A percentile compares a stretch with the other conserved stretches of the same genome.
These are phyloP conservation scores for Polylopha cassiicola DNA, from an alignment of 2,888 invertebrate species.

Conservation along the genomic window DNA sequence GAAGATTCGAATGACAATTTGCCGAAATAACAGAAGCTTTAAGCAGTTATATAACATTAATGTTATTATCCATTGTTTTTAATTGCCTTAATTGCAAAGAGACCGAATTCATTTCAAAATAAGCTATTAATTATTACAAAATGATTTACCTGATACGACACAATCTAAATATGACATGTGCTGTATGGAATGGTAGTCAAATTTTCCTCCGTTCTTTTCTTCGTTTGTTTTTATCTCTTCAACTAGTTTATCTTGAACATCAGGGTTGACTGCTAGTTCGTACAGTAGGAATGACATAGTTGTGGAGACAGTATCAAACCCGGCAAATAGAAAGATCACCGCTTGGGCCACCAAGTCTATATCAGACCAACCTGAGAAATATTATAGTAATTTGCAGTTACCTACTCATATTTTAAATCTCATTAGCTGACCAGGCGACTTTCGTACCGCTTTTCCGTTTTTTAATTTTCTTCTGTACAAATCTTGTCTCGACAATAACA, in stretches of 20 bases:
- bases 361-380: constrained; percentile 27
- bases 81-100: no score
- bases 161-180: constrained; percentile 46
- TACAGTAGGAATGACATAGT: constrained; percentile 56
- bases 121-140: background rate
- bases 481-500: no score
- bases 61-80: no score
- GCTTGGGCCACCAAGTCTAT: constrained; percentile 44
- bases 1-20: no score
- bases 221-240: constrained; percentile 60
- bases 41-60: no score
- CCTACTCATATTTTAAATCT: constrained; percentile 6
- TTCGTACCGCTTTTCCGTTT: no score
- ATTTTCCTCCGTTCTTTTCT: constrained; percentile 35
- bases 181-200: constrained; percentile 54
- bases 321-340: constrained; percentile 58
- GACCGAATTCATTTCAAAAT: background rate
- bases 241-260: constrained; percentile 61
- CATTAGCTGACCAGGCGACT: no score
- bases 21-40: no score
- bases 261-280: constrained; percentile 68
- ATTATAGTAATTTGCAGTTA: background rate
- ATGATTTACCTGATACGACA: constrained; percentile 20
- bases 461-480: no score
- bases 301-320: constrained; percentile 49